Evolutionary conservation across 2,113 vertebrate genomes (phyloP).

Genomic region (Polypterus senegalus): DNA sequence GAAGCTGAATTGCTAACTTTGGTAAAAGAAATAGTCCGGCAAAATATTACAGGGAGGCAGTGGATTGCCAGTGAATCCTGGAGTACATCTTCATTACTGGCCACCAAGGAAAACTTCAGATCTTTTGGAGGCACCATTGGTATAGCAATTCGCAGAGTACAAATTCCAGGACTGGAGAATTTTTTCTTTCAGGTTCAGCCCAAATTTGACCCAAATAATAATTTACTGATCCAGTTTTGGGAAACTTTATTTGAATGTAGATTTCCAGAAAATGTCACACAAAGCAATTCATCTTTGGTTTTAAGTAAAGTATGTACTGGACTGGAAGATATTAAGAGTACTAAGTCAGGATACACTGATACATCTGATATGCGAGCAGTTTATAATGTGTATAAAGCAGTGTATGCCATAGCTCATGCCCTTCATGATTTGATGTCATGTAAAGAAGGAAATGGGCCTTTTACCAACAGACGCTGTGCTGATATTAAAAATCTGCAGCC

Average conservation of each 20-base stretch:
- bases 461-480: background rate
- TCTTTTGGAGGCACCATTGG: constrained; percentile 34
- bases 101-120: constrained; percentile 19
- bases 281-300: background rate
- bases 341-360: constrained; percentile 38
- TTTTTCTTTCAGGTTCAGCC: constrained; percentile 37
- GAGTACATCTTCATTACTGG: constrained; percentile 24
- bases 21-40: constrained; percentile 26
- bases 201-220: constrained; percentile 17
- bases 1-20: constrained; percentile 33
- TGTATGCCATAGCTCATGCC: background rate
- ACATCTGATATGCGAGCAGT: constrained; percentile 20
- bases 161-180: constrained; percentile 40
- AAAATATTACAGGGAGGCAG: constrained; percentile 31
- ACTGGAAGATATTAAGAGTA: constrained; percentile 25
- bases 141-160: constrained; percentile 31
- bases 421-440: background rate
- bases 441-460: background rate
- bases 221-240: constrained; percentile 40
- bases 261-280: constrained; percentile 5
- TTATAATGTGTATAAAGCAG: background rate
- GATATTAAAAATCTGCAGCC: background rate
- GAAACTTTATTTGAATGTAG: constrained; percentile 38
- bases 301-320: constrained; percentile 29
- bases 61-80: constrained; percentile 48